phyloP scores from a whole-genome alignment of 2,888 invertebrate genomes.

The Temnothorax rugatulus region DNA sequence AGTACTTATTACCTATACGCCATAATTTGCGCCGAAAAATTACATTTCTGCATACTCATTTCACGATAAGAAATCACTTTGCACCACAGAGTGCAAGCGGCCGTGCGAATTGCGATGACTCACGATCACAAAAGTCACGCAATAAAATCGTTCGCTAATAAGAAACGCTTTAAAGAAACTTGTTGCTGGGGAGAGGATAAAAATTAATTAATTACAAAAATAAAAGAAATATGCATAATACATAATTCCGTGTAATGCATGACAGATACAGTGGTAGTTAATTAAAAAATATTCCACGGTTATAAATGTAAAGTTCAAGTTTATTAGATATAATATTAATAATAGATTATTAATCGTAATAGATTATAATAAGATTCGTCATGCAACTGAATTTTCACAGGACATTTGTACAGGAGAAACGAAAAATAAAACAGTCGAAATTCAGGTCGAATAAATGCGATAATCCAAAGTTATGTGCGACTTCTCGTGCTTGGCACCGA shows the following conservation, averaged over 20 bases:
- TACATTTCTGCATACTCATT: constrained; percentile 53
- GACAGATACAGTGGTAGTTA: not conserved
- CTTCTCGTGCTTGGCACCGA: constrained; percentile 29
- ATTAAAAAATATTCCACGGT: not conserved
- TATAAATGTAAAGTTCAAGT: not conserved
- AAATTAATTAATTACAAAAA: constrained; percentile 18
- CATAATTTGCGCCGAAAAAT: constrained; percentile 53
- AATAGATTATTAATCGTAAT: too few relatives aligned
- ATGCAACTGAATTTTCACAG: not conserved
- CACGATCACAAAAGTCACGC: constrained; percentile 71
- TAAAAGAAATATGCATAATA: not conserved
- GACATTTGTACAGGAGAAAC: not conserved
- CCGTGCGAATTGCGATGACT: constrained; percentile 58
- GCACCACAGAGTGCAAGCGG: constrained; percentile 37
- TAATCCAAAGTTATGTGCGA: constrained; percentile 21
- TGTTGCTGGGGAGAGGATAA: constrained; percentile 63
- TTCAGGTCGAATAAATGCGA: constrained; percentile 24
- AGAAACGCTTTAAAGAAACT: constrained; percentile 68
- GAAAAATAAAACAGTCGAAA: constrained; percentile 10
- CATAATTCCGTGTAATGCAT: not conserved
- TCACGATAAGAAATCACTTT: constrained; percentile 56
- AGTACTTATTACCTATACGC: constrained; percentile 36
- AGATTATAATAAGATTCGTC: not conserved
- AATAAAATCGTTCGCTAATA: constrained; percentile 69
- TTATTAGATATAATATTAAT: not conserved